These are phyloP conservation scores for Enoplosus armatus DNA, from an alignment of 2,797 vertebrate genomes.

Conservation along the genomic window DNA sequence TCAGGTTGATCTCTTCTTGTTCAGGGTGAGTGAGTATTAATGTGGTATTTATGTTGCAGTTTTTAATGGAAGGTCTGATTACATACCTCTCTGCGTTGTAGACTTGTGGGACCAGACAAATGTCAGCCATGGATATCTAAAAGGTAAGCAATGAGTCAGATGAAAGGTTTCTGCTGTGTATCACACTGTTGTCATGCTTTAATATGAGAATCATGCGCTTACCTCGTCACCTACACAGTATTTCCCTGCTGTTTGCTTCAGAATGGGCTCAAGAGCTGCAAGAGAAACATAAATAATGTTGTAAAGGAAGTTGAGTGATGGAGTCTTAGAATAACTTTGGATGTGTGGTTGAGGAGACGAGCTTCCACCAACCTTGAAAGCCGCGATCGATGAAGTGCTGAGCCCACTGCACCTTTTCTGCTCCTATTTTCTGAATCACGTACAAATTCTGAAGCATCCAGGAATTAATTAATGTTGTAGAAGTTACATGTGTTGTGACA, in stretches of 20 bases:
- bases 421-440: constrained; percentile 89
- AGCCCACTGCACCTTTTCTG: constrained; percentile 90
- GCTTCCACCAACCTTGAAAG: constrained; percentile 87
- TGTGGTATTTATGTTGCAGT: constrained; percentile 5
- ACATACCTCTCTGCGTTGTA: constrained; percentile 94
- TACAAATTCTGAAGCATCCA: constrained; percentile 87
- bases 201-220: constrained; percentile 44
- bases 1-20: not conserved
- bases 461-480: not conserved
- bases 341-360: not conserved
- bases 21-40: not conserved
- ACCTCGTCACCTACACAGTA: constrained; percentile 96
- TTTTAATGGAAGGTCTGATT: not conserved
- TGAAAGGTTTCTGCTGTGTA: constrained; percentile 4
- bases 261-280: constrained; percentile 92
- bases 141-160: constrained; percentile 23
- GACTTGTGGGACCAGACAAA: constrained; percentile 96
- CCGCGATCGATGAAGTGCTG: constrained; percentile 90
- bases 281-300: constrained; percentile 11
- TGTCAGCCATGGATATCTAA: constrained; percentile 96
- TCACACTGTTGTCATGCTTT: not conserved
- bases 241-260: constrained; percentile 90
- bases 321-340: not conserved
- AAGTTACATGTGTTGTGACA: not conserved
- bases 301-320: not conserved